A percentile compares a stretch with the other conserved stretches of the same genome.
These are phyloP conservation scores for Galerucella nymphaeae DNA, from an alignment of 2,888 invertebrate genomes.

Conservation along the genomic window DNA sequence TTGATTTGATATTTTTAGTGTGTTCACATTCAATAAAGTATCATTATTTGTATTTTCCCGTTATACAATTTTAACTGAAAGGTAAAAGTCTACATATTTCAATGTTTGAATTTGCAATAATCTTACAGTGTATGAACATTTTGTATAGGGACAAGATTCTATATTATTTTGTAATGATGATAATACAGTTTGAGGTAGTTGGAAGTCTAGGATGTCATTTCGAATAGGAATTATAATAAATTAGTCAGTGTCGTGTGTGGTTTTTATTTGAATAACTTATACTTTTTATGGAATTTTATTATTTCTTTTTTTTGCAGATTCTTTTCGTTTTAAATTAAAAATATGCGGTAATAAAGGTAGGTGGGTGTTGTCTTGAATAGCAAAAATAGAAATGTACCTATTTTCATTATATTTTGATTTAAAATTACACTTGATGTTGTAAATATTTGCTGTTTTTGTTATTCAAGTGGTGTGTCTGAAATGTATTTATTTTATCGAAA, in stretches of 20 bases:
- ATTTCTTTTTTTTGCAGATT: no score
- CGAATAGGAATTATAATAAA: slow-evolving; percentile 9
- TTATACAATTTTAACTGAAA: not conserved
- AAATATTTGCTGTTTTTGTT: no score
- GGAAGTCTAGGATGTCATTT: slow-evolving; percentile 19
- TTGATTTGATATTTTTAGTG: not conserved
- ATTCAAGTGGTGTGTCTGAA: no score
- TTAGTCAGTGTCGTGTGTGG: slow-evolving; percentile 1
- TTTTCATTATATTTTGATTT: no score
- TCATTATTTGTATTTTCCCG: no score
- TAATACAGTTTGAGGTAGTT: not conserved
- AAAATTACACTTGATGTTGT: no score
- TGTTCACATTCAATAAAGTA: not conserved
- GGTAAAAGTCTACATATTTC: not conserved
- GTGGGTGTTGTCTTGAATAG: no score
- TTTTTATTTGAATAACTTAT: not conserved
- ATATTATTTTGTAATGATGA: slow-evolving; percentile 6
- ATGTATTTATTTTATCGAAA: no score
- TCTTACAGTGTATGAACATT: not conserved
- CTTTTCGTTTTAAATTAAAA: no score
- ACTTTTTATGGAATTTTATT: not conserved
- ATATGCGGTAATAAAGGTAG: no score
- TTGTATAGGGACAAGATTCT: not conserved
- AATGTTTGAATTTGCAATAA: not conserved
- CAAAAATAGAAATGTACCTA: no score